Base-by-base conservation (phyloP, 2,888 invertebrate genomes). In the Scaptomyza parva region DNA sequence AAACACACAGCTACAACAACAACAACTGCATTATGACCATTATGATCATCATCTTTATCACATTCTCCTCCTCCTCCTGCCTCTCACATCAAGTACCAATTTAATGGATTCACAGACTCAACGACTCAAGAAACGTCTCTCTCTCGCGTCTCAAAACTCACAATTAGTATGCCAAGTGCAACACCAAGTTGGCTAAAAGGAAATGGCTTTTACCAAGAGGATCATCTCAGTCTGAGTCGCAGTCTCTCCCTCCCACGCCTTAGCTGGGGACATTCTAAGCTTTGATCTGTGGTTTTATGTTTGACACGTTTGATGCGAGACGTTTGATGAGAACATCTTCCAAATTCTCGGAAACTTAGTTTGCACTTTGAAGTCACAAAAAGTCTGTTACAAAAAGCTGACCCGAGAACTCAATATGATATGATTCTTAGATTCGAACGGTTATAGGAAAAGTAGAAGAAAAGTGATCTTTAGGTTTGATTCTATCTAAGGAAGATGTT, bases 21-120 rank as follows among this genome's bases (percentile, higher is more conserved):
- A 55, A 1, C 26, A 28, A 52, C 24, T 53, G 33, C 47, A 55
- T 48, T 70, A 72, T 26, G 50, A 63, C 63, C 7, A 47, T 51
- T 47, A 52, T 70, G 6, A 41, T 51, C 47, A 53, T 50, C 45
- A 64, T 65, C 12, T n/a, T n/a, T n/a, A 60, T 41, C 47, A 53
- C 50, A 24, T 58, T 59, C 71, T 53, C 20, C 51, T 20, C 55
- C 47, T n/a, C n/a, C n/a, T n/a, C n/a, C n/a, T n/a, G n/a, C n/a
- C n/a, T n/a, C 80, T 48, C 72, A 33, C 87, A 81, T 81, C 78
- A 76, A 88, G 88, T 88, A 89, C 89, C 89, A 89, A 89, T 84
- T 89, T 86, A 86, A 89, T 89, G 82, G 85, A n/a, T n/a, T n/a
- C 86, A 86, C 78, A 74, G 73, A 75, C 70, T 69, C 70, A 55